Evolutionary conservation across 2,113 vertebrate species (phyloP).

Genomic region (Azemiops feae): DNA sequence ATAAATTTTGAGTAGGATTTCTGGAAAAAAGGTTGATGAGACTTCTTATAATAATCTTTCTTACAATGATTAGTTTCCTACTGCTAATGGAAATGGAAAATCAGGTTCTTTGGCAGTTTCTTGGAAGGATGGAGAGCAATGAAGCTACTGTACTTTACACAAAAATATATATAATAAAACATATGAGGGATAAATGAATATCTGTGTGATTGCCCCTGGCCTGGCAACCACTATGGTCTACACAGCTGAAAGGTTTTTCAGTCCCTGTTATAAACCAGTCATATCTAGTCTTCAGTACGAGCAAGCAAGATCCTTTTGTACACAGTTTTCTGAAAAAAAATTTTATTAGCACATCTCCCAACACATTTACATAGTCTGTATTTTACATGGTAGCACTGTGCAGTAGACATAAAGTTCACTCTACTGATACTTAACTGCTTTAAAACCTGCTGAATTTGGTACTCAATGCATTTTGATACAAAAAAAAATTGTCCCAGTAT

Average conservation of each 20-base stretch:
- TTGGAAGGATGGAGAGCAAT: neutral
- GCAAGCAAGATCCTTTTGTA: neutral
- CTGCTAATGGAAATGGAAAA: neutral
- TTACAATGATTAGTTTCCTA: neutral
- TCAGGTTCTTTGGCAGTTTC: neutral
- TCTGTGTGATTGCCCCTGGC: neutral
- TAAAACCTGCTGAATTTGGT: neutral
- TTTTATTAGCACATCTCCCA: neutral
- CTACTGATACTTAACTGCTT: neutral
- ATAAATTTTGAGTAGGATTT: neutral
- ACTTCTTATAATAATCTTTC: neutral
- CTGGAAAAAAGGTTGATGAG: neutral
- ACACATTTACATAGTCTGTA: neutral
- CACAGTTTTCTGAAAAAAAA: neutral
- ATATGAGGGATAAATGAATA: neutral
- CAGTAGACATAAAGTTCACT: neutral
- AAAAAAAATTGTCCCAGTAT: neutral
- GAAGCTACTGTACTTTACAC: neutral
- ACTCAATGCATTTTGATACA: neutral
- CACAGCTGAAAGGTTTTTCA: neutral
- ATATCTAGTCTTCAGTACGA: neutral
- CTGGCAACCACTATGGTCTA: neutral
- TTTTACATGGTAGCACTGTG: neutral
- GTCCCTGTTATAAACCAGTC: too few species aligned
- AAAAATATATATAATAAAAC: neutral